Evolutionary conservation across 2,113 vertebrate genomes (phyloP).

Genomic region (Apaloderma vittatum): DNA sequence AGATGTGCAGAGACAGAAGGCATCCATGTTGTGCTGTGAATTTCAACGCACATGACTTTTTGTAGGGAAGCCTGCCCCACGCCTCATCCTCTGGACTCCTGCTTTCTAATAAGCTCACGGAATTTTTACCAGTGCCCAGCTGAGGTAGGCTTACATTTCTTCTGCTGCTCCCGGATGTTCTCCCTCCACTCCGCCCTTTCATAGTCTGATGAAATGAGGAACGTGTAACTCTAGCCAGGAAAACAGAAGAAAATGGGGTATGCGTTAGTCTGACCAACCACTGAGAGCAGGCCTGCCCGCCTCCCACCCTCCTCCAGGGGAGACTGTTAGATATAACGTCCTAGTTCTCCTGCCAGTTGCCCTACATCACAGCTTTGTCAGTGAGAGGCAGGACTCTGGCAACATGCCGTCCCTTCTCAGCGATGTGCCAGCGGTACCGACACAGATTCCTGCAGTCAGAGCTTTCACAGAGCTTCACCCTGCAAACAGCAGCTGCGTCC

Average conservation of each 20-base stretch:
- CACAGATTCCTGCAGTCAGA: accelerated
- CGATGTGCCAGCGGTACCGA: accelerated
- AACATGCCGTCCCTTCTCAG: neutral
- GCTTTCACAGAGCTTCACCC: neutral
- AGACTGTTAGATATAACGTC: neutral
- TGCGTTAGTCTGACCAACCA: neutral
- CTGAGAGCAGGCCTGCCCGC: neutral
- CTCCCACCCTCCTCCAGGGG: neutral
- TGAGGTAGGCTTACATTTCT: constrained; percentile 89
- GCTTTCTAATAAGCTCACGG: neutral
- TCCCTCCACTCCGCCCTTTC: constrained; percentile 97
- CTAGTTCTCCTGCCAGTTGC: neutral
- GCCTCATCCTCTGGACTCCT: neutral
- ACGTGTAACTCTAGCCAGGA: constrained; percentile 88
- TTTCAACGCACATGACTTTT: accelerated
- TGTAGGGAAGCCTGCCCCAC: neutral
- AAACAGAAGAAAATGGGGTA: neutral
- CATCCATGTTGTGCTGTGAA: neutral
- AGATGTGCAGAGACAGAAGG: neutral
- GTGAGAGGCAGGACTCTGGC: neutral
- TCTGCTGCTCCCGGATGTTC: constrained; percentile 94
- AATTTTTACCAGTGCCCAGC: neutral
- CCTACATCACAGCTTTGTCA: neutral
- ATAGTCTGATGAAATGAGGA: constrained; percentile 96
- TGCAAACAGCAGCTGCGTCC: neutral